Conservation (phyloP, 2,888 invertebrate genomes). For the Tipula vernalis region DNA sequence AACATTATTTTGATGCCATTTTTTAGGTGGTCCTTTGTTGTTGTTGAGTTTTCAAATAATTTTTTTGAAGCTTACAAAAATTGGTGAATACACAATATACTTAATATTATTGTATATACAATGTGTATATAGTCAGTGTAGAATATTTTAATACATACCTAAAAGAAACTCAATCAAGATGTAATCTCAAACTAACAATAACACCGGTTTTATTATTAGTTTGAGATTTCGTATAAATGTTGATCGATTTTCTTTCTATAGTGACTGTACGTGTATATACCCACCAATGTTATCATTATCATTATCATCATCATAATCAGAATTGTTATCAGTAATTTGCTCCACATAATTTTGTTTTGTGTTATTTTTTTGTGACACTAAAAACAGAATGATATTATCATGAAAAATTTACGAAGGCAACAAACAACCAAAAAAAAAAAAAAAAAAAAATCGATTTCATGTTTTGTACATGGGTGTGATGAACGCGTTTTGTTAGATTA, state of each 20-base stretch:
- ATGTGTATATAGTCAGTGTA: no score
- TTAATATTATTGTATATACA: no score
- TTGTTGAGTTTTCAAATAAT: not conserved
- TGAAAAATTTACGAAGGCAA: not conserved
- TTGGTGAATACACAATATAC: no score
- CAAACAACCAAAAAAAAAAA: not conserved
- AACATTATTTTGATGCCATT: not conserved
- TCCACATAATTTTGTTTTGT: not conserved
- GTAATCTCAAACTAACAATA: no score
- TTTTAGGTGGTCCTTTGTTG: not conserved
- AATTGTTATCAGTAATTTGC: not conserved
- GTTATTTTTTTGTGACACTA: not conserved
- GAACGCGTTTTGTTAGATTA: not conserved
- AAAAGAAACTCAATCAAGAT: no score
- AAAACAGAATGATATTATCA: not conserved
- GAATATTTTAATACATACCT: no score
- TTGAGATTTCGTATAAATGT: no score
- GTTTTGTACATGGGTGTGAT: not conserved
- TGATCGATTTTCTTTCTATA: no score
- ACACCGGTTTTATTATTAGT: no score
- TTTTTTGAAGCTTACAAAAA: no score
- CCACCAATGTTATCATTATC: not conserved
- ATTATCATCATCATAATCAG: not conserved
- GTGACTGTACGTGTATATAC: no score
- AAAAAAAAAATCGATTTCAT: not conserved